These are phyloP conservation scores for Thecophora atra DNA, from an alignment of 2,888 invertebrate species.

Conservation along the genomic window DNA sequence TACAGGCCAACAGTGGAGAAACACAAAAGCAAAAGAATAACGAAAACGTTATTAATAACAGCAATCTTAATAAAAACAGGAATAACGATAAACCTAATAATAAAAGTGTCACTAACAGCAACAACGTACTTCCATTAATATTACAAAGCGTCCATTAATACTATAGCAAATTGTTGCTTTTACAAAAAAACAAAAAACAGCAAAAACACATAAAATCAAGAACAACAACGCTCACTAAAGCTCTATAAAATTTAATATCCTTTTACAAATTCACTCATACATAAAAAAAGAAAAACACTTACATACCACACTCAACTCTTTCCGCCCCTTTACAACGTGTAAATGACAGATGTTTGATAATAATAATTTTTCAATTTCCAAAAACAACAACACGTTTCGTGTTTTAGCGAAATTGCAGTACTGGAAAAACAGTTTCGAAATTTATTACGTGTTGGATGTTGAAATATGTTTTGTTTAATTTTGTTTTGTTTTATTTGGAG, in stretches of 20 bases:
- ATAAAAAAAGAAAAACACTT: neutral
- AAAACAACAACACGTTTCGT: neutral
- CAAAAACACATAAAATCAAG: constrained; percentile 7
- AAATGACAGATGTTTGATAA: constrained; percentile 27
- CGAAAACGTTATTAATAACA: neutral
- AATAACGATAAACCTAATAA: constrained; percentile 11
- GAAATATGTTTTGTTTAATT: neutral
- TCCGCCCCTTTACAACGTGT: constrained; percentile 11
- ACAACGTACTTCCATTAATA: neutral
- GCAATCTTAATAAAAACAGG: neutral
- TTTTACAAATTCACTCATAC: constrained; percentile 8
- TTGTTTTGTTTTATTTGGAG: no score
- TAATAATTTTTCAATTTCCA: neutral
- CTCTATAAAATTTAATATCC: constrained; percentile 21
- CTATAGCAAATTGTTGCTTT: neutral
- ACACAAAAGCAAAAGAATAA: neutral
- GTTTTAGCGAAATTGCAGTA: neutral
- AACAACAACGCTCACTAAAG: neutral
- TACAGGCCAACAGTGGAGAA: neutral
- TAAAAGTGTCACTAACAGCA: neutral
- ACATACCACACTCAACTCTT: neutral
- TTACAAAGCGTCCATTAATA: constrained; percentile 26
- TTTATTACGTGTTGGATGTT: constrained; percentile 16
- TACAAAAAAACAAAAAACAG: neutral
- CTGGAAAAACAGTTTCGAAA: constrained; percentile 13